Evolutionary conservation across 2,113 vertebrate genomes (phyloP), one percentile per base, ranked within the genome.

Genomic region (Cromileptes altivelis): DNA sequence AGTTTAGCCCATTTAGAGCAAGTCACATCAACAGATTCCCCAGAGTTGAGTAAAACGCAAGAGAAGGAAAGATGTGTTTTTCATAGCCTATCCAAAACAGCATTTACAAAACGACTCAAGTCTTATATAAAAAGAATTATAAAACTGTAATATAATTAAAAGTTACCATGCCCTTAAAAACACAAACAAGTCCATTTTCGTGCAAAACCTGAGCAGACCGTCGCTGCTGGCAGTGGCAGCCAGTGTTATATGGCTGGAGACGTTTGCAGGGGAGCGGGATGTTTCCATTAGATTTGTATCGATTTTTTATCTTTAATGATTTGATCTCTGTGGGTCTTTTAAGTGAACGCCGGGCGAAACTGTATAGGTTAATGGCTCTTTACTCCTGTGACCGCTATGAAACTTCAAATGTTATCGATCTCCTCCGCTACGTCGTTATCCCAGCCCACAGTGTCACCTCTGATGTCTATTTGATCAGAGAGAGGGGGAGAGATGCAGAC

Each of bases 361-460:
- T 77, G 70, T 82, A 76, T 65, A 91, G 80, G 88, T 92, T 88
- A 89, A 91, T 88, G 85, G 82, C 77, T 78, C 75, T 79, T 85
- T 85, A 85, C 78, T 90, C 77, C 75, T 15, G 71, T 79, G 83
- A 84, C 82, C 65, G 58, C 81, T 63, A 71, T 85, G 86, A 86
- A 85, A 88, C 85, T 90, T 92, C 61, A 89, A 62, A 86, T 58
- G 81, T 25, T 76, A 90, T 94, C 55, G 85, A 92, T 90, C 85
- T 33, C 45, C 25, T 83, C 77, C 70, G 15, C 42, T 75, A 79
- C 81, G 47, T 87, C 88, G 33, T 92, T 86, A 84, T 77, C 70
- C 69, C 76, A 70, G 52, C 63, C 49, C 73, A 53, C 70, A n/a
- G 82, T 69, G 58, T 85, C 79, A 85, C 83, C 85, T 81, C 84